phyloP scores from a whole-genome alignment of 2,113 vertebrate species.

The Alectura lathami region DNA sequence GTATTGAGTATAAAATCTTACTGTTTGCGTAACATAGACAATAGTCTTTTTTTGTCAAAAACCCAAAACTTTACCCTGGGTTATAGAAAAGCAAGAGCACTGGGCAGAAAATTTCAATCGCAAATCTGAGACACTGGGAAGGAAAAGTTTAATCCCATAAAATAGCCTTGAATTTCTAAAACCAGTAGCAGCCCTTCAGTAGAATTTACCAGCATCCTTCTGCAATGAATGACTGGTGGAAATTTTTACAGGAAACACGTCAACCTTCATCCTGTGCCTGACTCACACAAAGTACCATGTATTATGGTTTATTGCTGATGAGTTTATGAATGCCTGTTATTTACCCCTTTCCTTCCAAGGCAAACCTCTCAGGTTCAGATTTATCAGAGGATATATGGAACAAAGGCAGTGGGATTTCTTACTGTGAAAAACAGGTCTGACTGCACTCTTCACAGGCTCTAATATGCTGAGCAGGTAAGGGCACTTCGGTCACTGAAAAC shows the following conservation, averaged over 20 bases:
- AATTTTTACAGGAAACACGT: neutral
- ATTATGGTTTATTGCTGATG: neutral
- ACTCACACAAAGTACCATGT: neutral
- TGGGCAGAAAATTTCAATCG: neutral
- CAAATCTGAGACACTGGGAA: neutral
- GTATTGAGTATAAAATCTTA: neutral
- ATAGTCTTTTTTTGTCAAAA: neutral
- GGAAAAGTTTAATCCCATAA: neutral
- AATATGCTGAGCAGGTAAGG: neutral
- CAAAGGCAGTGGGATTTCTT: neutral
- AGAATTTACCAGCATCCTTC: neutral
- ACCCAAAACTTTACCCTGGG: neutral
- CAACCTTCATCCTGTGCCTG: neutral
- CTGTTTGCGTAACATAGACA: neutral
- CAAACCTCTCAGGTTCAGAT: neutral
- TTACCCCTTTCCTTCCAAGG: neutral
- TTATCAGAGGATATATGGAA: neutral
- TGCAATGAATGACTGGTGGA: neutral
- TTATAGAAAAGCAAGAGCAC: neutral
- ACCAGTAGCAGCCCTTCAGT: neutral
- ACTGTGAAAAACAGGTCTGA: neutral
- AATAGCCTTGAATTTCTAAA: neutral
- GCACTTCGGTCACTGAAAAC: neutral
- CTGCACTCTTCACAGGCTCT: neutral
- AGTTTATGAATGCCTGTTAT: neutral